These are phyloP conservation scores for Meleagris gallopavo DNA, from an alignment of 2,113 vertebrate genomes.

Conservation along the genomic window DNA sequence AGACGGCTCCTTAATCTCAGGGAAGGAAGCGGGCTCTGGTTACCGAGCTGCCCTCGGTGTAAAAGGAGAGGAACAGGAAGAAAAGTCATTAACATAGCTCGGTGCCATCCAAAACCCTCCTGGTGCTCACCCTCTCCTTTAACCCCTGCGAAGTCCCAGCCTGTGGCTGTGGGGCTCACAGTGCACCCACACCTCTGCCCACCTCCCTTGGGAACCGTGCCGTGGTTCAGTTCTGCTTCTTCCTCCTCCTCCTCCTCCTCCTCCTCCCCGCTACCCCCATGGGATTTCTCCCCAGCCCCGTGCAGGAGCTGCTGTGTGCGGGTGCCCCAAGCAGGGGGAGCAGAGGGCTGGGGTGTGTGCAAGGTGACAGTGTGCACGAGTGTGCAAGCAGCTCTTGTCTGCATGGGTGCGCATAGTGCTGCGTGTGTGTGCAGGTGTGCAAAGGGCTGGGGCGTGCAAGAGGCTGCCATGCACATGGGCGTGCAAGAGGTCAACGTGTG, in stretches of 20 bases:
- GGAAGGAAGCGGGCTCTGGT: constrained; percentile 79
- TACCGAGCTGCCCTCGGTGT: constrained; percentile 71
- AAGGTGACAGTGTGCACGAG: too few species aligned
- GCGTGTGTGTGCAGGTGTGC: background rate
- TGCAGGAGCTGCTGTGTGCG: background rate
- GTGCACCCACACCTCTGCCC: background rate
- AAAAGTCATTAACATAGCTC: constrained; percentile 70
- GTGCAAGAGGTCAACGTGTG: too few species aligned
- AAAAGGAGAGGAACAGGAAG: constrained; percentile 74
- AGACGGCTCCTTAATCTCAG: constrained; percentile 76
- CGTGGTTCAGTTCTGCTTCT: rapidly evolving
- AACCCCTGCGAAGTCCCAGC: background rate
- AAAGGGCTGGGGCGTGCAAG: background rate
- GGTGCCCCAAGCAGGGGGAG: background rate
- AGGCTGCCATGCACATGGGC: background rate
- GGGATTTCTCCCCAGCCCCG: background rate
- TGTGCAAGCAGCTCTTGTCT: too few species aligned
- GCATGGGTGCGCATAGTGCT: background rate
- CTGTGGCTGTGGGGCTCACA: rapidly evolving
- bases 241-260: background rate
- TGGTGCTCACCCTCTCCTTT: background rate
- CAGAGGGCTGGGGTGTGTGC: too few species aligned
- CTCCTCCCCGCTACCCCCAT: too few species aligned
- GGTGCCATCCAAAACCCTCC: constrained; percentile 53
- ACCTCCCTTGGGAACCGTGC: background rate